Conservation (phyloP, 2,888 invertebrate species). For the Hoplodrina blanda region DNA sequence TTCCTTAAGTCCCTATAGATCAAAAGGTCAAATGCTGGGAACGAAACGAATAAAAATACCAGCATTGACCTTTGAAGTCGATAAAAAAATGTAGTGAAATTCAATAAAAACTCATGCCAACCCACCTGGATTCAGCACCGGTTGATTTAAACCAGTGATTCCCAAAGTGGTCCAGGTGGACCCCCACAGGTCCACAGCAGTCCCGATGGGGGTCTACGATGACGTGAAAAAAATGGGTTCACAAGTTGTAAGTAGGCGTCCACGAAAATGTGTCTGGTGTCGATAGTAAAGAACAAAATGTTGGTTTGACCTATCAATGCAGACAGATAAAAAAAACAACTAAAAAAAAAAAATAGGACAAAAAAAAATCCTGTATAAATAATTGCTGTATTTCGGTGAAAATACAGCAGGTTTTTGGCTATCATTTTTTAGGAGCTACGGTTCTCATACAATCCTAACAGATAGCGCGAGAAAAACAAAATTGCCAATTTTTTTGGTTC, state of each 20-base stretch:
- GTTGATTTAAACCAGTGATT: background rate
- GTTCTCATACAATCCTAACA: too few relatives aligned
- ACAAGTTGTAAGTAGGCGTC: background rate
- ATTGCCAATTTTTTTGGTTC: too few relatives aligned
- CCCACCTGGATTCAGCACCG: slow-evolving; percentile 19
- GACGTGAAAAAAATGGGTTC: background rate
- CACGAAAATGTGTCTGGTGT: background rate
- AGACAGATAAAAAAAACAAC: background rate
- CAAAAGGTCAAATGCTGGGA: slow-evolving; percentile 20
- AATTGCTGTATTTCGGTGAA: too few relatives aligned
- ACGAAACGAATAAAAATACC: slow-evolving; percentile 2
- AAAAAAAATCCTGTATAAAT: too few relatives aligned
- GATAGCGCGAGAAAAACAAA: too few relatives aligned
- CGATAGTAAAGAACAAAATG: slow-evolving; percentile 1
- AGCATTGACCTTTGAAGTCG: slow-evolving; percentile 19
- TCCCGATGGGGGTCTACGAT: background rate
- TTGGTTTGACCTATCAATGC: background rate
- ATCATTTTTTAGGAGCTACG: too few relatives aligned
- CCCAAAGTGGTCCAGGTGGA: background rate
- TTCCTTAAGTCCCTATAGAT: slow-evolving; percentile 21
- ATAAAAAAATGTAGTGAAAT: slow-evolving; percentile 19
- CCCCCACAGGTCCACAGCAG: background rate
- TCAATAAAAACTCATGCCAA: slow-evolving; percentile 31
- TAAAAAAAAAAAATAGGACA: too few relatives aligned
- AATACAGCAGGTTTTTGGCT: too few relatives aligned